Evolutionary conservation across 2,113 vertebrate genomes (phyloP), one percentile per base, ranked within the genome.

Genomic region (Cochlearius cochlearius): DNA sequence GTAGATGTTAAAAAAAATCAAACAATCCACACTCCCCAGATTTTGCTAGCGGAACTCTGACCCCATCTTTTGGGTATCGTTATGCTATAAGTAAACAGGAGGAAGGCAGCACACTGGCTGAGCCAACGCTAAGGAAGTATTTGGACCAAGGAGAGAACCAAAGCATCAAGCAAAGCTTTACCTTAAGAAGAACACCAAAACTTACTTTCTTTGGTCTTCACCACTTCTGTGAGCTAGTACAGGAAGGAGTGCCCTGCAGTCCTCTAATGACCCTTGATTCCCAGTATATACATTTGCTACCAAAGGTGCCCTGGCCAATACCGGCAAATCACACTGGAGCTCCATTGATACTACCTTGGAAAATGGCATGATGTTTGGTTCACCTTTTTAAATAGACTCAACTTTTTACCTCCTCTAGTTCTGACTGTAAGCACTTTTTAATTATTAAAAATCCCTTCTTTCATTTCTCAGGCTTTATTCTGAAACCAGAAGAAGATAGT

Each of bases 1-100:
- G 41, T 32, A 63, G 55, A 60, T 32, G 32, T 16, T 69, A 39
- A 71, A 84, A 88, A 88, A 59, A 56, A 67, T 38, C 60, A 59
- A 86, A 55, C 32, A 34, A 67, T 43, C 38, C 74, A 67, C 36
- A 55, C 6, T 84, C 27, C 67, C 59, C 38, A 1, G 3, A 50
- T 66, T 79, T 26, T 86, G 71, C 55, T 66, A 47, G 68, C 76
- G 34, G 88, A 93, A 86, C 88, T 83, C 75, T 90, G 49, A 94
- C 92, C 93, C 77, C 72, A 86, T 88, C 88, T 88, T 94, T 95
- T 86, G 96, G 86, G 69, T 64, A 86, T 30, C 5, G 2, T 15
- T 78, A 9, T 26, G 47, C 47, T 80, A 11, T 22, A 86, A 83
- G 56, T 17, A 83, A 88, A 69, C 3, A 82, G 73, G 10, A 93